A percentile compares a stretch with the other conserved stretches of the same genome.
Conservation (phyloP, 2,113 vertebrate genomes). For the Emydocephalus ijimae region DNA sequence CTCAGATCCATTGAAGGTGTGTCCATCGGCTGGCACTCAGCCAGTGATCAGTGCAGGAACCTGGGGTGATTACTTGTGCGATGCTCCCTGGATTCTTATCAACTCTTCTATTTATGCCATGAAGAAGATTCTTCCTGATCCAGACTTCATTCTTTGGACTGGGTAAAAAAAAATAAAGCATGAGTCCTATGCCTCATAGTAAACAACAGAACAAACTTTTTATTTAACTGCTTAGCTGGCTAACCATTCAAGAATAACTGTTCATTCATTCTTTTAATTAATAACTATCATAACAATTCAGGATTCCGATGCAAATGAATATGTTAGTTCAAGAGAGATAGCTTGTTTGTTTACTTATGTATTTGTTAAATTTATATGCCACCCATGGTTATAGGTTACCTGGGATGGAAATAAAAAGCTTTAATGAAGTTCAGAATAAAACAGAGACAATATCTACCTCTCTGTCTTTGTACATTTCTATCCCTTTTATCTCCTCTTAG, state of each 20-base stretch:
- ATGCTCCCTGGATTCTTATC: slow-evolving; percentile 84
- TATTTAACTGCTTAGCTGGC: neutral
- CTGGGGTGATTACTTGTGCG: slow-evolving; percentile 87
- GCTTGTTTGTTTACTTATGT: neutral
- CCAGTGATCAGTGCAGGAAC: slow-evolving; percentile 68
- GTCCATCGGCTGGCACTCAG: slow-evolving; percentile 76
- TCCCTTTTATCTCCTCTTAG: neutral
- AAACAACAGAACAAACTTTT: neutral
- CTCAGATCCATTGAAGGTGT: slow-evolving; percentile 66
- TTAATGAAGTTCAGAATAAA: neutral
- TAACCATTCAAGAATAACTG: neutral
- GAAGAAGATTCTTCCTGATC: slow-evolving; percentile 73
- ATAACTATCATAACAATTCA: neutral
- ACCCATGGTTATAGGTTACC: neutral
- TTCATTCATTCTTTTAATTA: neutral
- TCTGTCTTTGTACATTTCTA: neutral
- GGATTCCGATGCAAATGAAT: neutral
- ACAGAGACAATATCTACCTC: neutral
- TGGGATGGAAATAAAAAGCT: neutral
- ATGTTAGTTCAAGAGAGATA: neutral
- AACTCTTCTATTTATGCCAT: slow-evolving; percentile 79
- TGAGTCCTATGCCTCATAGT: neutral
- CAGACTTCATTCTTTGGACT: slow-evolving; percentile 94
- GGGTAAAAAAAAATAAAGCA: slow-evolving; percentile 71
- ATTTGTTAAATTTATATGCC: neutral